A percentile compares a stretch with the other conserved stretches of the same genome.
phyloP scores from a whole-genome alignment of 2,113 vertebrate genomes.

The Vulpes vulpes region DNA sequence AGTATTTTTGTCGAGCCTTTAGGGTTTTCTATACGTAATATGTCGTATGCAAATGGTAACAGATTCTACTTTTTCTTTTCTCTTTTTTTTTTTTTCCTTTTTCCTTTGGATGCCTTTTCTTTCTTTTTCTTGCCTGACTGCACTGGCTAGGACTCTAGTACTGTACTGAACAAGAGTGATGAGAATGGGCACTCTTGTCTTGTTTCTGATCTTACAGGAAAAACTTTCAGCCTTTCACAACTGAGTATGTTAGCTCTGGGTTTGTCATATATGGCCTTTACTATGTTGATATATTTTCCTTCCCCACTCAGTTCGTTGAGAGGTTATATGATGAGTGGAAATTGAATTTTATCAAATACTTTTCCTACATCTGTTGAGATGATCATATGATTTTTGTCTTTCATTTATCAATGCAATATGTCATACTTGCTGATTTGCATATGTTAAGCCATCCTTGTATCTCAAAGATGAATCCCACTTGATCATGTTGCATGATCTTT shows the following conservation, averaged over 20 bases:
- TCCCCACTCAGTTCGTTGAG: background rate
- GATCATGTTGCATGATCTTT: background rate
- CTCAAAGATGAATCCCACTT: background rate
- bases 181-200: background rate
- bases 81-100: background rate
- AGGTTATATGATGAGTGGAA: background rate
- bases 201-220: background rate
- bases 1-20: background rate
- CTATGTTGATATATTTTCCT: background rate
- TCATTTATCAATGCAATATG: background rate
- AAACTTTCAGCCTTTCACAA: background rate
- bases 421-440: background rate
- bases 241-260: background rate
- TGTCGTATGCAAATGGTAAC: background rate
- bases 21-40: background rate
- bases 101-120: background rate
- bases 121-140: constrained; percentile 12
- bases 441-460: background rate
- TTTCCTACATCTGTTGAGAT: background rate
- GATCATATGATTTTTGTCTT: background rate
- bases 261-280: background rate
- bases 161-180: background rate
- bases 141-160: background rate
- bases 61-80: background rate
- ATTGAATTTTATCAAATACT: constrained; percentile 11